These are phyloP conservation scores for Hemithea aestivaria DNA, from an alignment of 2,888 invertebrate species.

Conservation along the genomic window DNA sequence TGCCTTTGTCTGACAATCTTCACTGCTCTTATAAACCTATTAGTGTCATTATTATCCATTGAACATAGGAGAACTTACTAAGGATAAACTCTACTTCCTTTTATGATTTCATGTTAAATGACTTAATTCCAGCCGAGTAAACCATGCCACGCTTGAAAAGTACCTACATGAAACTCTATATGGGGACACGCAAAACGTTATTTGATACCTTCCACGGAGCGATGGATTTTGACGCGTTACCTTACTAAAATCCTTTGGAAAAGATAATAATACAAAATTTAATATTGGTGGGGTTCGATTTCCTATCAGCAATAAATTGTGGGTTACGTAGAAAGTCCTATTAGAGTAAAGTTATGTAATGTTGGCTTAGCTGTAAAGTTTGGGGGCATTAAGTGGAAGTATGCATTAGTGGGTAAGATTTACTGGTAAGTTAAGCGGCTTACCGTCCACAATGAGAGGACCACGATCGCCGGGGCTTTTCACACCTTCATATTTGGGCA, in stretches of 20 bases:
- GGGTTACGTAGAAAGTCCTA: conserved; percentile 19
- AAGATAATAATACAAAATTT: too few species aligned
- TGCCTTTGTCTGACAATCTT: conserved; percentile 31
- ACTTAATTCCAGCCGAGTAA: conserved; percentile 57
- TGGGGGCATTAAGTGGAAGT: conserved; percentile 8
- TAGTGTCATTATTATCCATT: conserved; percentile 5
- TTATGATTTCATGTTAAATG: conserved; percentile 51
- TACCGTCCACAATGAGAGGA: conserved; percentile 63
- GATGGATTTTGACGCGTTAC: conserved; percentile 45
- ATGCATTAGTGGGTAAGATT: conserved; percentile 41
- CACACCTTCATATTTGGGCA: conserved; percentile 74
- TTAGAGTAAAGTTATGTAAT: conserved; percentile 18
- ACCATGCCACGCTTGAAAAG: conserved; percentile 40
- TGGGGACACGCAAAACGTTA: conserved; percentile 57
- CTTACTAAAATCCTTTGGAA: conserved; percentile 28
- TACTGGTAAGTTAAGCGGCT: conserved; percentile 67
- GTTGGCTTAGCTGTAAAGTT: too few species aligned
- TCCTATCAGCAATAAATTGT: too few species aligned
- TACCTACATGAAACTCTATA: conserved; percentile 55
- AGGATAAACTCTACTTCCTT: conserved; percentile 29
- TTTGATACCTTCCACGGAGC: conserved; percentile 48
- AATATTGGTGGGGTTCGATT: too few species aligned
- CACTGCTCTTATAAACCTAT: conserved; percentile 7
- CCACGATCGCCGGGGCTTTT: conserved; percentile 61
- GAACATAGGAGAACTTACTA: conserved; percentile 10